Base-by-base conservation (phyloP, 2,888 invertebrate species). In the Adineta ricciae region DNA sequence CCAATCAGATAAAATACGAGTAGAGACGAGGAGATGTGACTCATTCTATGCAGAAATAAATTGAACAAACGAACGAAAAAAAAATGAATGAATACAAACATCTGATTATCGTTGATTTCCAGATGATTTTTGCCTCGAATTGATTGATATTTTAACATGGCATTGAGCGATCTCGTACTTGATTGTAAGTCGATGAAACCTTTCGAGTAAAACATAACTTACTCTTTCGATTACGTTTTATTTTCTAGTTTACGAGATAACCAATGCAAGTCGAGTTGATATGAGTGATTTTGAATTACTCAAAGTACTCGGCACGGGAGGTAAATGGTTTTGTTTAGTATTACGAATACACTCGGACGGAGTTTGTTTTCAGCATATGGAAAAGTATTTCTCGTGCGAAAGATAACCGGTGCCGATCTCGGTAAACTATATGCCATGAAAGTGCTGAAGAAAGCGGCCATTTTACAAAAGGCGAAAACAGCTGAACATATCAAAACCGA, bases 401-500 rank as follows among this genome's bases (percentile, higher is more conserved):
- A 97, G 92, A 92, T 94, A 88, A 94, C 94, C 86, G 97, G 93
- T 41, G 89, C 90, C 86, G 97, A 98, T 92, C 93, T 94, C 88
- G 94, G 94, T 83, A 94, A 95, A 88, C 92, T 97, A 86, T 98
- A 97, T 92, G 97, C 97, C 86, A 97, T 98, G 97, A 98, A 98
- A 92, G 96, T 97, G 87, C 92, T 97, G 89, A 96, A 96, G 91
- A 97, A 97, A 90, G 87, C 87, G 16, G 86, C 88, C 41, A 87
- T 87, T 32, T 86, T 88, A 84, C 86, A 87, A n/a, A 96, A 96
- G 92, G 93, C 95, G 90, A 96, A 96, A 92, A 96, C 96, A 86
- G 94, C 96, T 19, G 98, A 98, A 90, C 98, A 98, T 91, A 97
- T 97, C 49, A 94, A 95, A 92, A 97, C 97, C 84, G 97, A 98